Evolutionary conservation across 2,797 vertebrate genomes (phyloP).

Genomic region (Percopsis omiscomaycus): DNA sequence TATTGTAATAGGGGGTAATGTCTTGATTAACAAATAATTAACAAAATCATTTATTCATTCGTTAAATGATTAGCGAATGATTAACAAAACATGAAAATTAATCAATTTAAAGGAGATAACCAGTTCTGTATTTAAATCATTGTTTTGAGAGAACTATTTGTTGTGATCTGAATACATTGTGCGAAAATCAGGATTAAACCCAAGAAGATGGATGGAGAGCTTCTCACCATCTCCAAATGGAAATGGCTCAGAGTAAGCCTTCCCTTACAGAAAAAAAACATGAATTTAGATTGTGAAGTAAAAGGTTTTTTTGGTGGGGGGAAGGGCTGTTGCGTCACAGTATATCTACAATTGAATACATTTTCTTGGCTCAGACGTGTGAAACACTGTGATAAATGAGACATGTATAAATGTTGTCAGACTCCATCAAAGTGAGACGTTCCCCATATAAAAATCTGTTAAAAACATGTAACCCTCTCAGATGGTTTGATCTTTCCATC

Average conservation of each 20-base stretch:
- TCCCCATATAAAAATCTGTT: conserved; percentile 13
- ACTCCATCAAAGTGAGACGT: conserved; percentile 3
- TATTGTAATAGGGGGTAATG: too few species aligned
- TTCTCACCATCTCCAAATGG: conserved; percentile 26
- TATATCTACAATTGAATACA: conserved; percentile 30
- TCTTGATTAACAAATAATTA: conserved; percentile 28
- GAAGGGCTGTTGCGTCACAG: conserved; percentile 7
- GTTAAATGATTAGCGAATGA: conserved; percentile 23
- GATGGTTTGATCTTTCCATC: conserved; percentile 1
- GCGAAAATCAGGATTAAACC: conserved; percentile 45
- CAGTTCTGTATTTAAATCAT: conserved; percentile 39
- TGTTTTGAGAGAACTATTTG: conserved; percentile 46
- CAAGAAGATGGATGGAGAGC: conserved; percentile 47
- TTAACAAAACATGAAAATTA: conserved; percentile 38
- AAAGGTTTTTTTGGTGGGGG: too few species aligned
- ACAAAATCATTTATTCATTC: conserved; percentile 8
- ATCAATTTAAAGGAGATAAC: conserved; percentile 25
- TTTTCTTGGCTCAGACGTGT: conserved; percentile 1
- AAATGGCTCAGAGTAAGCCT: conserved; percentile 26
- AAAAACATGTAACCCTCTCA: conserved; percentile 1
- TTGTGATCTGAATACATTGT: conserved; percentile 42
- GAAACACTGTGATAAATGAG: conserved; percentile 1
- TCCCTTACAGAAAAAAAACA: neutral
- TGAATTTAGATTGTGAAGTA: too few species aligned
- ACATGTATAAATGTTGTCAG: conserved; percentile 12